Percentiles rank a stretch among this genome's conserved stretches.
Evolutionary conservation across 2,888 invertebrate genomes (phyloP).

Genomic region (Morpho helenor): DNA sequence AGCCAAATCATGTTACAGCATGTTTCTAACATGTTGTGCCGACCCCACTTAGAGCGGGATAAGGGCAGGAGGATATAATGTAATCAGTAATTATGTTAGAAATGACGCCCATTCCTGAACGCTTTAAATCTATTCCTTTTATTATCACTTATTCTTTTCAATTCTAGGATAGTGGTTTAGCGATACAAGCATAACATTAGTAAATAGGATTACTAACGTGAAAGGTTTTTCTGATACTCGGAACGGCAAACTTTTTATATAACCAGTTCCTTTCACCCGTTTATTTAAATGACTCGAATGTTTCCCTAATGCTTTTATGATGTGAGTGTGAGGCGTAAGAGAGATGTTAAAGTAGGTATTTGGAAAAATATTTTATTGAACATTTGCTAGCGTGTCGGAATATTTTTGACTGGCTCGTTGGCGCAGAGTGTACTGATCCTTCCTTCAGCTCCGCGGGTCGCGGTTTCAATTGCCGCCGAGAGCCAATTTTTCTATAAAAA

Average conservation of each 20-base stretch:
- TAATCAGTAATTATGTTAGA: no score
- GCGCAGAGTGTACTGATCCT: no score
- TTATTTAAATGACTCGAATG: conserved; percentile 13
- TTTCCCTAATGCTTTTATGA: conserved; percentile 7
- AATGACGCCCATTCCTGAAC: no score
- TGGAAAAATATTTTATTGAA: conserved; percentile 3
- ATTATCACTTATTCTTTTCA: not conserved
- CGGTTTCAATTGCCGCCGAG: no score
- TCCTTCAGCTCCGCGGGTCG: no score
- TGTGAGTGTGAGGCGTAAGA: not conserved
- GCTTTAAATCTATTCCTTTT: no score
- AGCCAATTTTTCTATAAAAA: no score
- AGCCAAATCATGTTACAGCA: no score
- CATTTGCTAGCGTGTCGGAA: not conserved
- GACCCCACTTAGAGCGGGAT: no score
- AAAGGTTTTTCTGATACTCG: conserved; percentile 33
- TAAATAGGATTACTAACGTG: conserved; percentile 34
- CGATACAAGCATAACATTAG: conserved; percentile 24
- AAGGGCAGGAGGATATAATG: no score
- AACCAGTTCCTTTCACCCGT: conserved; percentile 10
- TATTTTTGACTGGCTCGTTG: no score
- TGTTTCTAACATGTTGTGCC: no score
- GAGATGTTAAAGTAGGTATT: conserved; percentile 2
- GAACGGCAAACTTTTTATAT: conserved; percentile 26
- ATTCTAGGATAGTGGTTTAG: conserved; percentile 16